phyloP scores from a whole-genome alignment of 2,888 invertebrate species.

The Helicoverpa assulta region DNA sequence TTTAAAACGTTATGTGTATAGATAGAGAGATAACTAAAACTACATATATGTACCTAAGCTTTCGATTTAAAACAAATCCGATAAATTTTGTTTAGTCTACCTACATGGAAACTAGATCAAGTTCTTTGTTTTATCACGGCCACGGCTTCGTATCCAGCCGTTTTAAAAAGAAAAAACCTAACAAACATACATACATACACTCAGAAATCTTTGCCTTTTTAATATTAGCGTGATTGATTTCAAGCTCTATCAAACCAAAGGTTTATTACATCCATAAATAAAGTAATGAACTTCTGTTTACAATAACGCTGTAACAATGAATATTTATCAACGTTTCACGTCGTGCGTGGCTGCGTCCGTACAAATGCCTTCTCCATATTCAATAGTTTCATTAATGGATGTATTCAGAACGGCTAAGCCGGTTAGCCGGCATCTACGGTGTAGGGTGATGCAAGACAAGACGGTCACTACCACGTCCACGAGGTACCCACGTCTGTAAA shows the following conservation, averaged over 20 bases:
- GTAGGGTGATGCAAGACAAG: constrained; percentile 48
- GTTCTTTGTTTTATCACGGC: too few species aligned
- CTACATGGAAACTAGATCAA: too few species aligned
- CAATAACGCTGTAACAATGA: constrained; percentile 43
- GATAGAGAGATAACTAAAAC: too few species aligned
- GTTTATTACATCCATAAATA: constrained; percentile 1
- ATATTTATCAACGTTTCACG: constrained; percentile 57
- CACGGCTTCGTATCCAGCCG: too few species aligned
- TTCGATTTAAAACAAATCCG: too few species aligned
- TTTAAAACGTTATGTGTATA: neutral
- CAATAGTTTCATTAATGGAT: constrained; percentile 53
- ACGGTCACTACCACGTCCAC: too few species aligned
- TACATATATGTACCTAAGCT: too few species aligned
- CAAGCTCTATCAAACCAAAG: neutral
- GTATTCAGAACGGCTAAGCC: constrained; percentile 50
- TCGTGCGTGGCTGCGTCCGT: constrained; percentile 52
- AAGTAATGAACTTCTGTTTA: constrained; percentile 35
- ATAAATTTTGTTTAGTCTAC: too few species aligned
- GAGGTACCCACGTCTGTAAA: constrained; percentile 13
- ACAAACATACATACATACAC: neutral
- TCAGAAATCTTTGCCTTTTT: neutral
- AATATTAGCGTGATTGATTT: neutral
- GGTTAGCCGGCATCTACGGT: constrained; percentile 23
- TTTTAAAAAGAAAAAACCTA: too few species aligned
- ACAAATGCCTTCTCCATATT: constrained; percentile 54